Base-by-base conservation (phyloP, 2,797 vertebrate genomes). In the Coregonus suidteri region DNA sequence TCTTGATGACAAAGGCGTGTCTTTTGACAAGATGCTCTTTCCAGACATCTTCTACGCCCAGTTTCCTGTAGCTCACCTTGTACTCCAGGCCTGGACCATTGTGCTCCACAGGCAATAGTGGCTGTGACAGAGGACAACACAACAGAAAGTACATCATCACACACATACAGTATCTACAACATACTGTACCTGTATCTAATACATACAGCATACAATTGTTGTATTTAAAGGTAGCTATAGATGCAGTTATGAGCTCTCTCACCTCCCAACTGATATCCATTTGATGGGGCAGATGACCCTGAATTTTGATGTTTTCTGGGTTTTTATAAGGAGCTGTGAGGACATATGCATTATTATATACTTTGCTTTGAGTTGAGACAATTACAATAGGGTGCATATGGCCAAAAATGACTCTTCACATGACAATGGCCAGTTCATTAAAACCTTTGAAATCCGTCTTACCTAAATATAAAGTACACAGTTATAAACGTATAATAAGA, bases 221-320 rank as follows among this genome's bases (percentile, higher is more conserved):
- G 6, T 1, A 1, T 64, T 64, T 64, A 64, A 25, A 20, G 59
- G 59, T 20, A 9, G 25, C 20, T 64, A 25, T 9, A 64, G 20
- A 64, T 3, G 18, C 54, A 59, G 18, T 25, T 62, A 64, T 64
- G 59, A 64, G 0, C 90, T 89, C 88, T 25, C 90, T 89, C 88
- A 99, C 98, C 94, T 98, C 95, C 98, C 97, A 99, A 85, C 92
- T 96, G 83, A 99, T 97, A 83, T 96, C 94, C 96, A 99, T 96
- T 85, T 98, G 96, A 82, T 98, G 93, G 77, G 97, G 97, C 25
- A 95, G 92, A 78, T 93, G 95, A 18, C 96, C 95, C 90, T 96
- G 94, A 35, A 96, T 95, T 88, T 90, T 90, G 73, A 99, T 94
- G 85, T 95, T 95, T 83, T 95, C 93, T 34, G 98, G 98, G 84